A percentile compares a stretch with the other conserved stretches of the same genome.
Conservation (phyloP, 1,140 invertebrate genomes). For the Dreissena polymorpha region DNA sequence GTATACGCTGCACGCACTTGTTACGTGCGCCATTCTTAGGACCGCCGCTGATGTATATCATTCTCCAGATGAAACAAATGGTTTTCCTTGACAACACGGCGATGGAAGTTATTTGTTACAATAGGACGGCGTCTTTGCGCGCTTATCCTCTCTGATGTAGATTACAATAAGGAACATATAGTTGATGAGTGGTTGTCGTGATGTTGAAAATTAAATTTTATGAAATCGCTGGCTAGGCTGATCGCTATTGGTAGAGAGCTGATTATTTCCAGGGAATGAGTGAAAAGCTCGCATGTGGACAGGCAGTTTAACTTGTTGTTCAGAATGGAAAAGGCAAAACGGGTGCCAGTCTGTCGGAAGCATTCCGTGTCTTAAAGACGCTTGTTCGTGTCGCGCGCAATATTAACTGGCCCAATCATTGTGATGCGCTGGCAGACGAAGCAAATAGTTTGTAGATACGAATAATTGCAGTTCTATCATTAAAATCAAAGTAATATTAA, state of each 20-base stretch:
- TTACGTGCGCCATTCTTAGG: no score
- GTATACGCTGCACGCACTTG: no score
- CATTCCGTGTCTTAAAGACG: conserved; percentile 15
- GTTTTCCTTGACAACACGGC: conserved; percentile 14
- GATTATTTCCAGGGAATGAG: conserved; percentile 39
- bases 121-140: conserved; percentile 13
- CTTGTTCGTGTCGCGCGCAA: no score
- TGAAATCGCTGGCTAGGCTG: conserved; percentile 37
- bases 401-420: no score
- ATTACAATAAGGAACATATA: conserved; percentile 48
- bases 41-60: neutral
- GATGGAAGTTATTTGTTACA: conserved; percentile 17
- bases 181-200: conserved; percentile 36
- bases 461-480: no score
- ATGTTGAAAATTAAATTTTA: conserved; percentile 56
- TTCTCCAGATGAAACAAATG: conserved; percentile 30
- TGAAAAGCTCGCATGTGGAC: conserved; percentile 43
- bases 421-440: no score
- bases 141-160: no score
- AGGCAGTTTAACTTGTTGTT: conserved; percentile 39
- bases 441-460: no score
- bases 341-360: conserved; percentile 43
- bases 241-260: conserved; percentile 41
- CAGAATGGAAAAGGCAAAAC: conserved; percentile 3
- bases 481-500: no score